A percentile compares a stretch with the other conserved stretches of the same genome.
These are phyloP conservation scores for Okapia johnstoni DNA, from an alignment of 2,113 vertebrate genomes.

Conservation along the genomic window DNA sequence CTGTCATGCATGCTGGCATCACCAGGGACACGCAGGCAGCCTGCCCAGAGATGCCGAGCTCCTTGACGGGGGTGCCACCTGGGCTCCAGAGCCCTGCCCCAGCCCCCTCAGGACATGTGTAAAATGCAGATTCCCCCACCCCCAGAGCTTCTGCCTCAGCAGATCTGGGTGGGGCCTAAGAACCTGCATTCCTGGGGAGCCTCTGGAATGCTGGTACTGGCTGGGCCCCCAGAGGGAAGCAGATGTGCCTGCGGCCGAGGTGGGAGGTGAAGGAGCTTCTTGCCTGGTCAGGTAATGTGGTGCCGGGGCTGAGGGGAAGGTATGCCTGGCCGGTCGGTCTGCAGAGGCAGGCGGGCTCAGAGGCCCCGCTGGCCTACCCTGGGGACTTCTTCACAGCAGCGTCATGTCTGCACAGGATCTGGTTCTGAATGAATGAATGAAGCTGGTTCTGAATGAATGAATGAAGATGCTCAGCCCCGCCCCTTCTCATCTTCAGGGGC, in stretches of 20 bases:
- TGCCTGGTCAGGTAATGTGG: not conserved
- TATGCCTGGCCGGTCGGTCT: accelerated
- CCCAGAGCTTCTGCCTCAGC: not conserved
- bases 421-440: not conserved
- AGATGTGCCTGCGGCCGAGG: accelerated
- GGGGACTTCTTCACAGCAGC: not conserved
- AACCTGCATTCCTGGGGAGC: not conserved
- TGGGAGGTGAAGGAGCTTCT: not conserved
- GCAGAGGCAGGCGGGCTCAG: not conserved
- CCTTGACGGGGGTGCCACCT: not conserved
- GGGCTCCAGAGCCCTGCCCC: not conserved
- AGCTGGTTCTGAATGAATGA: not conserved
- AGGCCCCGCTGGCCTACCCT: not conserved
- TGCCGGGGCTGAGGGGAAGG: not conserved
- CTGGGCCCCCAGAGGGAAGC: too few relatives aligned
- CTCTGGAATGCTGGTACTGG: not conserved
- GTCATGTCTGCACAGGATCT: not conserved
- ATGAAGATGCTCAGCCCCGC: not conserved
- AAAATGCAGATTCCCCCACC: not conserved
- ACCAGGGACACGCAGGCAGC: not conserved
- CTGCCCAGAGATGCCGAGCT: accelerated
- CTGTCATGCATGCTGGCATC: accelerated
- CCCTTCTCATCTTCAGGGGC: not conserved
- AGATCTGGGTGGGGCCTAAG: not conserved
- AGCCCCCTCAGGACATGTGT: not conserved